A percentile compares a stretch with the other conserved stretches of the same genome.
phyloP scores from a whole-genome alignment of 2,113 vertebrate genomes.

The Bubo blakistoni region DNA sequence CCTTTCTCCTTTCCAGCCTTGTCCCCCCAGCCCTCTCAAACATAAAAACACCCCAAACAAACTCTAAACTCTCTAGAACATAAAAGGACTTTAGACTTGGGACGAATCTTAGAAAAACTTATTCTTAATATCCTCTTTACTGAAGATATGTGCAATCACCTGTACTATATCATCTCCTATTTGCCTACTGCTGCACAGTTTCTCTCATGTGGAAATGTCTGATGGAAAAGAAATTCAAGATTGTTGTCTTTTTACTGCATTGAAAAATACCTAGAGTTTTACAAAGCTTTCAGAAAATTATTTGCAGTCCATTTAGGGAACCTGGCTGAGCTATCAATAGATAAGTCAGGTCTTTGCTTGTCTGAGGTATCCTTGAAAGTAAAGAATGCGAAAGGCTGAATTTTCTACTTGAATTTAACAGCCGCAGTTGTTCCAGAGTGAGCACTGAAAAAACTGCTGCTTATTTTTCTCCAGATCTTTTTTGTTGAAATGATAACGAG shows the following conservation, averaged over 20 bases:
- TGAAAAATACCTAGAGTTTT: constrained; percentile 42
- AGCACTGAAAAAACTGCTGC: neutral
- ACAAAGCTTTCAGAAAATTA: constrained; percentile 45
- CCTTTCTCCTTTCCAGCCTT: neutral
- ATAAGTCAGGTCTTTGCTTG: constrained; percentile 39
- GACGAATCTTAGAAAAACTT: neutral
- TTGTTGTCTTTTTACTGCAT: constrained; percentile 38
- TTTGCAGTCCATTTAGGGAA: constrained; percentile 25
- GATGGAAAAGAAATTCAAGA: constrained; percentile 38
- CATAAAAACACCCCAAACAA: neutral
- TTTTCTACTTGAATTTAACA: constrained; percentile 39
- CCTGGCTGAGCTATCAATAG: constrained; percentile 30
- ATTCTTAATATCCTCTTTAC: neutral
- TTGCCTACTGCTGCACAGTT: constrained; percentile 6
- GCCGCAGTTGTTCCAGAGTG: neutral
- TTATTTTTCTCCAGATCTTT: neutral
- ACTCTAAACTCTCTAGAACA: neutral
- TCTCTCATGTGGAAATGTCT: constrained; percentile 7
- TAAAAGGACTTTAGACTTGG: neutral
- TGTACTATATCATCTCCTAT: neutral
- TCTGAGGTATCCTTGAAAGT: constrained; percentile 24
- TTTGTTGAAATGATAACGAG: neutral
- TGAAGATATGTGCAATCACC: neutral
- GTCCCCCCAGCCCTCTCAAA: rapidly evolving
- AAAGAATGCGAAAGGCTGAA: neutral